phyloP scores from a whole-genome alignment of 2,797 vertebrate genomes.

The Pipistrellus nathusii region DNA sequence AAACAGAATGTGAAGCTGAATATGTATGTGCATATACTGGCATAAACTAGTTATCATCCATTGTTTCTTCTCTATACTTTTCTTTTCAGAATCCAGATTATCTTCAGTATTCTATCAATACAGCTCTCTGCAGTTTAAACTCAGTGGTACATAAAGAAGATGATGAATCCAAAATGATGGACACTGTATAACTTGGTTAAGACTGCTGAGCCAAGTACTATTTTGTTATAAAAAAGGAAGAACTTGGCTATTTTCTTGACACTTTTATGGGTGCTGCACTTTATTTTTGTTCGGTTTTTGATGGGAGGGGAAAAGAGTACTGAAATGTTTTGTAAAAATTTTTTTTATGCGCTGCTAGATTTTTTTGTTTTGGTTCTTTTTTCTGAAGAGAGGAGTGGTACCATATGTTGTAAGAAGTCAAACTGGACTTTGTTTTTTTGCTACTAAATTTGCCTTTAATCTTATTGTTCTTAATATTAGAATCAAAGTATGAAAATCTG shows the following conservation, averaged over 20 bases:
- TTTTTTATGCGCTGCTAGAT: constrained; percentile 89
- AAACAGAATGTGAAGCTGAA: not conserved
- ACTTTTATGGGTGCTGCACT: constrained; percentile 96
- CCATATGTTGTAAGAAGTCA: constrained; percentile 86
- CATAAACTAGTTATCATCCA: constrained; percentile 11
- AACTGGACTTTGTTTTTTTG: constrained; percentile 86
- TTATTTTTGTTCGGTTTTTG: constrained; percentile 92
- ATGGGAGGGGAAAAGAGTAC: constrained; percentile 79
- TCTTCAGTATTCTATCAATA: constrained; percentile 90
- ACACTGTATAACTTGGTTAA: constrained; percentile 91
- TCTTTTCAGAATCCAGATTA: constrained; percentile 90
- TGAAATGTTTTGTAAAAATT: constrained; percentile 83
- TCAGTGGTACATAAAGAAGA: constrained; percentile 92
- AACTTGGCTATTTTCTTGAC: constrained; percentile 90
- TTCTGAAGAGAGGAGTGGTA: constrained; percentile 83
- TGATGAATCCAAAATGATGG: constrained; percentile 97
- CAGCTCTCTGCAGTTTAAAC: constrained; percentile 90
- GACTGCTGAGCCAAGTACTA: constrained; percentile 86
- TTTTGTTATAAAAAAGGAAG: constrained; percentile 85
- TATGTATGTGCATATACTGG: not conserved
- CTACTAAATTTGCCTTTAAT: constrained; percentile 88
- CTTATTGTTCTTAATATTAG: constrained; percentile 79
- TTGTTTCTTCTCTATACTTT: constrained; percentile 70
- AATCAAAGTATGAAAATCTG: constrained; percentile 87
- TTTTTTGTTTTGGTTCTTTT: constrained; percentile 77